A percentile compares a stretch with the other conserved stretches of the same genome.
Evolutionary conservation across 2,888 invertebrate species (phyloP).

Genomic region (Clitarchus hookeri): DNA sequence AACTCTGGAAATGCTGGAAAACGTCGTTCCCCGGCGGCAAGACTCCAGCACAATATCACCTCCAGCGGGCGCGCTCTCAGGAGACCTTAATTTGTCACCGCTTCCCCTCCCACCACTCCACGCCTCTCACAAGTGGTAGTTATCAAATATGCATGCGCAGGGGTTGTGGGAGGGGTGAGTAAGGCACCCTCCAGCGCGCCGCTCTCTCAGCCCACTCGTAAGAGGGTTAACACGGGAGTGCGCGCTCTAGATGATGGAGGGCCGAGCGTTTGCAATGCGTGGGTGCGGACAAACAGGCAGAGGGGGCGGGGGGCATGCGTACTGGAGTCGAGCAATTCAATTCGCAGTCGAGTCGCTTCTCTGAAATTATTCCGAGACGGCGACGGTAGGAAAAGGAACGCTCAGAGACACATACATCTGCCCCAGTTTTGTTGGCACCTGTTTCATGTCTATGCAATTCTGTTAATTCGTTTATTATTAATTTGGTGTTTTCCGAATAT

Average conservation of each 20-base stretch:
- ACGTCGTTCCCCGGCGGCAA: too few relatives aligned
- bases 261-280: not conserved
- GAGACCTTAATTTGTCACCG: slow-evolving; percentile 40
- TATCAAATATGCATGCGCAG: slow-evolving; percentile 42
- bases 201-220: not conserved
- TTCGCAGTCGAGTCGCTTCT: too few relatives aligned
- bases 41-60: slow-evolving; percentile 40
- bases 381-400: too few relatives aligned
- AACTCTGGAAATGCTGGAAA: too few relatives aligned
- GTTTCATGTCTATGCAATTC: too few relatives aligned
- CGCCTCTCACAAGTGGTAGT: slow-evolving; percentile 24
- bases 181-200: too few relatives aligned
- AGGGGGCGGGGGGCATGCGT: not conserved
- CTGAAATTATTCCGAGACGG: too few relatives aligned
- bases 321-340: slow-evolving; percentile 30
- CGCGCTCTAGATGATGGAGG: not conserved
- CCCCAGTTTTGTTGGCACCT: too few relatives aligned
- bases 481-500: too few relatives aligned
- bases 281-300: not conserved
- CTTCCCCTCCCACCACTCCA: not conserved
- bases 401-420: too few relatives aligned
- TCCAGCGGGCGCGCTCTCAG: slow-evolving; percentile 39
- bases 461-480: too few relatives aligned
- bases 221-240: slow-evolving; percentile 33
- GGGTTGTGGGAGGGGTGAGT: not conserved